Conservation (phyloP, 1,140 invertebrate species). For the Bombus superbus region DNA sequence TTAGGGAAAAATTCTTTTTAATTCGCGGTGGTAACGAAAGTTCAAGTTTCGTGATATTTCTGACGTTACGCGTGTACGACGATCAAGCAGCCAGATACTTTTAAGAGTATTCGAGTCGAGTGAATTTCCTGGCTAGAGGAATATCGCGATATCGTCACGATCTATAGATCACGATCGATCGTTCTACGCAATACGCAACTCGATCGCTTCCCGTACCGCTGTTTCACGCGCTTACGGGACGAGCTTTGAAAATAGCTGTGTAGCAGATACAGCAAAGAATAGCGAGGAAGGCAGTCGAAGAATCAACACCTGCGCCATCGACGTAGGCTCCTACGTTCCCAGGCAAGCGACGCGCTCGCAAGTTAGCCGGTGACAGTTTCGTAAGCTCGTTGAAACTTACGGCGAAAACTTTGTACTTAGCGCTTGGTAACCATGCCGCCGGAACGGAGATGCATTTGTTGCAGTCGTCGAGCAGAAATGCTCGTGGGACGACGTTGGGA, state of each 20-base stretch:
- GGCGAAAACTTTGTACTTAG: conserved; percentile 48
- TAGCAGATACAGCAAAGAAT: neutral
- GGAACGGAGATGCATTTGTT: conserved; percentile 30
- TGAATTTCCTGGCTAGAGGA: too few species aligned
- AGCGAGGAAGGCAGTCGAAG: neutral
- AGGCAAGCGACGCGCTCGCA: neutral
- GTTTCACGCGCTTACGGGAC: neutral
- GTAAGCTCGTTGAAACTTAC: conserved; percentile 16
- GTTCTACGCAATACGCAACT: too few species aligned
- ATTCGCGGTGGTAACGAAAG: too few species aligned
- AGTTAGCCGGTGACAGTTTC: conserved; percentile 10
- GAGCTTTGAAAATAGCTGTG: neutral
- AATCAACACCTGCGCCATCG: conserved; percentile 26
- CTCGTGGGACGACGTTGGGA: neutral
- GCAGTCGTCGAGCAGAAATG: neutral
- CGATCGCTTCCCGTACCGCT: neutral
- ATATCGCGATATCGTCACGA: too few species aligned
- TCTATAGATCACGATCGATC: too few species aligned
- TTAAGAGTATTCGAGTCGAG: too few species aligned
- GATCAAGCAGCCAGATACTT: too few species aligned
- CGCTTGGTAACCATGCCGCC: neutral
- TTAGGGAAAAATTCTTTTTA: too few species aligned
- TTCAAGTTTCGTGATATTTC: too few species aligned
- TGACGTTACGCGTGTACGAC: too few species aligned
- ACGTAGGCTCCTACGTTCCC: neutral